Evolutionary conservation across 2,113 vertebrate species (phyloP).

Genomic region (Dipodomys merriami): DNA sequence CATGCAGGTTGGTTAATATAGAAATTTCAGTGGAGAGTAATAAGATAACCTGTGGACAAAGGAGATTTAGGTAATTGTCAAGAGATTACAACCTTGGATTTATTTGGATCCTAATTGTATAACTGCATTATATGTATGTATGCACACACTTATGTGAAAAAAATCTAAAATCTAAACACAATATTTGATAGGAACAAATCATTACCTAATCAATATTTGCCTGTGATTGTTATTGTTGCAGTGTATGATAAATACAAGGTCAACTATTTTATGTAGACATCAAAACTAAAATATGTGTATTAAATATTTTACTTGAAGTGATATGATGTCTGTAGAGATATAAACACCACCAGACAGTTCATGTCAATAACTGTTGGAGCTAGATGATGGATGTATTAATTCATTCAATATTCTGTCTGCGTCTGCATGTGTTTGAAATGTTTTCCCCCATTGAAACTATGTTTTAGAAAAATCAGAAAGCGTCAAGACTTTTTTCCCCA

Average conservation of each 20-base stretch:
- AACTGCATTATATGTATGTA: no score
- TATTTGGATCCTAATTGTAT: constrained; percentile 1
- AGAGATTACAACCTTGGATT: background rate
- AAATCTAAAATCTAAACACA: background rate
- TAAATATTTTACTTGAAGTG: constrained; percentile 18
- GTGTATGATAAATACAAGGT: background rate
- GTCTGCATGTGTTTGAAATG: background rate
- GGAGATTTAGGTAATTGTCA: background rate
- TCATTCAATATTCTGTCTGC: background rate
- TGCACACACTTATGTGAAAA: background rate
- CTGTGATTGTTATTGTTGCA: background rate
- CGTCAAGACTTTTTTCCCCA: background rate
- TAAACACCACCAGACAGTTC: background rate
- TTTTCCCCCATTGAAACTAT: background rate
- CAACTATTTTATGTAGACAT: background rate
- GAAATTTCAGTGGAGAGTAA: background rate
- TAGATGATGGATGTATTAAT: background rate
- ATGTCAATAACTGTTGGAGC: background rate
- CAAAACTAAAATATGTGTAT: background rate
- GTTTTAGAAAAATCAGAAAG: background rate
- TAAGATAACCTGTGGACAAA: background rate
- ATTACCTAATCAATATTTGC: background rate
- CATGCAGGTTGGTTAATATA: background rate
- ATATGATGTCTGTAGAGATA: background rate
- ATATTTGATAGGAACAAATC: constrained; percentile 8